Evolutionary conservation across 2,888 invertebrate species (phyloP).

Genomic region (Oxytorus armatus): DNA sequence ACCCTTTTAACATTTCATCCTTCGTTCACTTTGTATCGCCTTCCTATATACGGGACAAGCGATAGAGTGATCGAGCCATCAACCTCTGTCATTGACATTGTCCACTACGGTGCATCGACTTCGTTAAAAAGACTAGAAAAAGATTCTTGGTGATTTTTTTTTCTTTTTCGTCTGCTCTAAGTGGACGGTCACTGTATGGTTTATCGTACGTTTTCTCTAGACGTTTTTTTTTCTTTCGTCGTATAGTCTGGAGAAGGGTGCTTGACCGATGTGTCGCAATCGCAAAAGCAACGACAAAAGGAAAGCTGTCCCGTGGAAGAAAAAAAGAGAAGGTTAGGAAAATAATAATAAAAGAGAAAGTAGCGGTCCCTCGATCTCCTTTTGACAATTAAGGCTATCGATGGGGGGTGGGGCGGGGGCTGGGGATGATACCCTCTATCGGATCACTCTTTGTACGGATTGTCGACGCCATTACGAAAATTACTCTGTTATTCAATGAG

Average conservation of each 20-base stretch:
- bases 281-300: constrained; percentile 23
- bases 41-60: neutral
- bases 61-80: neutral
- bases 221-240: neutral
- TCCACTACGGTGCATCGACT: neutral
- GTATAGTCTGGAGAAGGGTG: constrained; percentile 15
- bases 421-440: neutral
- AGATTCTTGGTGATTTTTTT: constrained; percentile 5
- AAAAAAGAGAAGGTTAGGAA: constrained; percentile 7
- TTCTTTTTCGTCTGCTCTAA: constrained; percentile 18
- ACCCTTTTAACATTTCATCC: constrained; percentile 53
- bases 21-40: constrained; percentile 42
- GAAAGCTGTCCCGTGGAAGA: constrained; percentile 26
- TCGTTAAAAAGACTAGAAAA: neutral
- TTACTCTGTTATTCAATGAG: neutral
- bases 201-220: constrained; percentile 7
- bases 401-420: neutral
- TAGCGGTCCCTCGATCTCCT: neutral
- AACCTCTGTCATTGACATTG: constrained; percentile 8
- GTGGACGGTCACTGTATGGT: neutral
- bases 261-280: constrained; percentile 22
- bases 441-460: neutral
- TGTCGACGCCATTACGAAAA: neutral
- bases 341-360: neutral
- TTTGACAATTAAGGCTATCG: neutral